Conservation (phyloP, 2,797 vertebrate species). For the Catharus ustulatus region DNA sequence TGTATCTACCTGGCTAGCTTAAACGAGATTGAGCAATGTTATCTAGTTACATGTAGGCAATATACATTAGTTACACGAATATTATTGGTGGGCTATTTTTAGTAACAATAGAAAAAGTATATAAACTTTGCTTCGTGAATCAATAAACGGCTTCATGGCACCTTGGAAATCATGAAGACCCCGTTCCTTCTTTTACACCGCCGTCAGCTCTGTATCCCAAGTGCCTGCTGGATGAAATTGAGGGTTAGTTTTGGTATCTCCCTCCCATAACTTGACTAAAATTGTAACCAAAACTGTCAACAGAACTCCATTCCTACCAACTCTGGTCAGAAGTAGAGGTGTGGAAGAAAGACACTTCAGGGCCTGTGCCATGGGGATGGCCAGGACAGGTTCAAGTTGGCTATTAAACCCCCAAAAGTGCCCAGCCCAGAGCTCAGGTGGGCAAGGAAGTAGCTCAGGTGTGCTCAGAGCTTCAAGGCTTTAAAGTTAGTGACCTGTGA, state of each 20-base stretch:
- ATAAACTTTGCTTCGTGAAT: no score
- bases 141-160: no score
- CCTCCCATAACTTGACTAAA: neutral
- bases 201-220: no score
- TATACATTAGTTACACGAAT: no score
- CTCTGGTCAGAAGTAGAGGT: neutral
- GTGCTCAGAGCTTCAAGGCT: neutral
- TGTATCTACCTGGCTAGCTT: no score
- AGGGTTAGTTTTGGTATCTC: neutral
- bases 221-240: neutral
- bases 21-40: no score
- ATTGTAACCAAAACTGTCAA: neutral
- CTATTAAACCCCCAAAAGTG: neutral
- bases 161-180: no score
- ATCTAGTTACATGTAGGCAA: no score
- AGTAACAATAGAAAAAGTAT: no score
- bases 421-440: neutral
- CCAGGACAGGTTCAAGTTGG: neutral
- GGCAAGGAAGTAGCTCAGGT: neutral
- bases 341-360: neutral
- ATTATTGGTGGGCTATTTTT: no score
- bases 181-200: no score
- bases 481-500: neutral
- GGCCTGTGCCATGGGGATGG: neutral
- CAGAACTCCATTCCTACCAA: neutral